Evolutionary conservation across 2,113 vertebrate genomes (phyloP).

Genomic region (Rhadina sibilatrix): DNA sequence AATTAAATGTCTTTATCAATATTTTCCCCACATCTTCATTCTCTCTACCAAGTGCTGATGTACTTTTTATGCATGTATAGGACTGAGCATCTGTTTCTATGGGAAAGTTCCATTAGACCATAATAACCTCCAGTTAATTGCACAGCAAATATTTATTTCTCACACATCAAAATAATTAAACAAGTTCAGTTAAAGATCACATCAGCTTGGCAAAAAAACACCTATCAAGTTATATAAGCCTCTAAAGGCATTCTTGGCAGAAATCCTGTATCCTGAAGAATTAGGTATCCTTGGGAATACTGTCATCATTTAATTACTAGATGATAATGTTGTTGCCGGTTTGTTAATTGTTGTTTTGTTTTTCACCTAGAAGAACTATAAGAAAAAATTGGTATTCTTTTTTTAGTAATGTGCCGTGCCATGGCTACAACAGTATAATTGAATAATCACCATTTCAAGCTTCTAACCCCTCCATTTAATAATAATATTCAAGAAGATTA

Average conservation of each 20-base stretch:
- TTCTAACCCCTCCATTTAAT: neutral
- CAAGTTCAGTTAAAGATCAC: slow-evolving; percentile 34
- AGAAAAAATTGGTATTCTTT: neutral
- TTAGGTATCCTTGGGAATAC: neutral
- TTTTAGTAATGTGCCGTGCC: neutral
- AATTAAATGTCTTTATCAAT: slow-evolving; percentile 8
- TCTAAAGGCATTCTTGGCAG: slow-evolving; percentile 33
- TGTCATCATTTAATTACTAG: neutral
- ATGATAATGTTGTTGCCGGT: neutral
- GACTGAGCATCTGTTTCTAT: slow-evolving; percentile 36
- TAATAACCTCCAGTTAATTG: slow-evolving; percentile 68
- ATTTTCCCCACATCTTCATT: neutral
- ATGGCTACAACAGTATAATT: neutral
- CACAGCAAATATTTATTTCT: slow-evolving; percentile 75
- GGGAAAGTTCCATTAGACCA: slow-evolving; percentile 30
- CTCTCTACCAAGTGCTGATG: neutral
- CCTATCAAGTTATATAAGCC: slow-evolving; percentile 1
- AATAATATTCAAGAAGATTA: neutral
- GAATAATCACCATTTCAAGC: neutral
- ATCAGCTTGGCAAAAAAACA: slow-evolving; percentile 36
- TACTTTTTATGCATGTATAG: neutral
- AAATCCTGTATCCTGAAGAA: slow-evolving; percentile 11
- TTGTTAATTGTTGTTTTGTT: neutral
- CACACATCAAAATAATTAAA: slow-evolving; percentile 67
- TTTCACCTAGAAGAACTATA: neutral